Percentiles rank a stretch among this genome's conserved stretches.
Conservation (phyloP, 2,797 vertebrate genomes). For the Bradypodion pumilum region DNA sequence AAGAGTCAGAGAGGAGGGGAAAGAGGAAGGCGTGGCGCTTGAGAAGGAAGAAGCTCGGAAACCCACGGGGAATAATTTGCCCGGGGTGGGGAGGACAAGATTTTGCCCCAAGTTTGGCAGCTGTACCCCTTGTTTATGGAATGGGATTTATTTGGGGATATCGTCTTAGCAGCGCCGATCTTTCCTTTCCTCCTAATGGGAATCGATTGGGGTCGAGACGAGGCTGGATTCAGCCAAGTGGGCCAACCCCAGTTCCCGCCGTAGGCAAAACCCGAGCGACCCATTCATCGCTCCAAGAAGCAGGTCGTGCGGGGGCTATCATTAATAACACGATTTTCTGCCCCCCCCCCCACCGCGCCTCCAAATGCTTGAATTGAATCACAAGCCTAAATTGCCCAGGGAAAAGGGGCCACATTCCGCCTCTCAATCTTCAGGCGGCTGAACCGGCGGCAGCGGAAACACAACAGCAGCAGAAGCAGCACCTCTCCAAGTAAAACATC, state of each 20-base stretch:
- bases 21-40: not conserved
- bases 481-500: not conserved
- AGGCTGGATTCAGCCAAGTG: no score
- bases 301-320: no score
- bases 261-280: no score
- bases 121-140: not conserved
- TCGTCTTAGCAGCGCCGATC: no score
- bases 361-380: not conserved
- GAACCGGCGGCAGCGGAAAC: not conserved
- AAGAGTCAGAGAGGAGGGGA: not conserved
- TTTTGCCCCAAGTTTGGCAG: not conserved
- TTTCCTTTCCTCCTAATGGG: not conserved
- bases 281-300: no score
- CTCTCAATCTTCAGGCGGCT: not conserved
- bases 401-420: not conserved
- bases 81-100: no score
- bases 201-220: no score
- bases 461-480: not conserved
- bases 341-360: no score
- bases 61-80: not conserved
- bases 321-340: no score
- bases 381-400: not conserved
- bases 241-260: no score
- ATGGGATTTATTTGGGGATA: no score
- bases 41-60: not conserved